Evolutionary conservation across 1,140 invertebrate genomes (phyloP), one percentile per base, ranked within the genome.

Genomic region (Pseudomyrmex concolor): DNA sequence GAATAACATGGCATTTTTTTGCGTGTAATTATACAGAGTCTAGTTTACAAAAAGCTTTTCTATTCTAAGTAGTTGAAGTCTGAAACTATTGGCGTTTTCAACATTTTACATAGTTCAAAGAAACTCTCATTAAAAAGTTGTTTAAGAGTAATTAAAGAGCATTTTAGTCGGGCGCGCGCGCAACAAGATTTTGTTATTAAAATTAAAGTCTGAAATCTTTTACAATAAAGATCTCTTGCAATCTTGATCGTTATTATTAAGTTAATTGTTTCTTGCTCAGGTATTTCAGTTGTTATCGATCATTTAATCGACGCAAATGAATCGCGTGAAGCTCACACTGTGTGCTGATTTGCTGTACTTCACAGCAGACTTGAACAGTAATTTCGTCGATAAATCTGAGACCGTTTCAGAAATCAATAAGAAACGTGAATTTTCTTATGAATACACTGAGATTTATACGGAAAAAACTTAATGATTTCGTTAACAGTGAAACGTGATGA

Each of bases 121-220:
- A 15, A 57, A 68, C 4, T 70, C 1, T 70, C 12, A 15, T 78
- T 70, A 48, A 68, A 45, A 8, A 57, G 2, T 55, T 55, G 22
- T 66, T 66, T 76, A 57, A 71, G 17, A 55, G 9, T 2, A 67
- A 67, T 57, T 22, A 45, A 68, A 43, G 1, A n/a, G 13, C 9
- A 54, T 48, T 77, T 78, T 7, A 67, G 19, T 45, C 50, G 9
- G 0, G 5, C 34, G 34, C 34, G 34, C 34, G 34, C 34, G 34
- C 34, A 34, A 22, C 4, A 77, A 55, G 34, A 25, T 13, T 68
- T 1, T 77, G 34, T 77, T 68, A 57, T 67, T 55, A 68, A 67
- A 67, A 57, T 48, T 48, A 45, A 78, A 55, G 9, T 8, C 66
- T 45, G 48, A 51, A 34, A 34, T 34, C 34, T 34, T 34, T 5